A percentile compares a stretch with the other conserved stretches of the same genome.
phyloP scores from a whole-genome alignment of 2,113 vertebrate genomes.

The Gymnogyps californianus region DNA sequence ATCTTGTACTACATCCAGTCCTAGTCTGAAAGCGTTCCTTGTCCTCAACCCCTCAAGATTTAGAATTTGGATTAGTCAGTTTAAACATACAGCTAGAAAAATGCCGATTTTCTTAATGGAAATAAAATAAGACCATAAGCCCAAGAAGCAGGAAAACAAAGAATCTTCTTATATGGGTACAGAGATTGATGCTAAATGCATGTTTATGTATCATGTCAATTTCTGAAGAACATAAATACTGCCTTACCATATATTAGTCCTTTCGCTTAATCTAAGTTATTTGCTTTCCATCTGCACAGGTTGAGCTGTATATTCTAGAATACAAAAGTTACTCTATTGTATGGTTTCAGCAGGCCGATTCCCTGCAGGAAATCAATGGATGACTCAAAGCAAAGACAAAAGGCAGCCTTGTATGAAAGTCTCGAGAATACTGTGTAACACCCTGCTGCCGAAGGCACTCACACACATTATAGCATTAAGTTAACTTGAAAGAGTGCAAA shows the following conservation, averaged over 20 bases:
- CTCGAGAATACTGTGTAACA: background rate
- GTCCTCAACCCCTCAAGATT: background rate
- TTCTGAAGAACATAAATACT: background rate
- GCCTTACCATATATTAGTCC: background rate
- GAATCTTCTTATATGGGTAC: background rate
- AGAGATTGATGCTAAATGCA: background rate
- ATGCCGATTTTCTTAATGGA: background rate
- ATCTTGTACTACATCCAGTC: background rate
- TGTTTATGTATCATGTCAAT: background rate
- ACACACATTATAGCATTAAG: background rate
- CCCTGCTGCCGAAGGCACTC: background rate
- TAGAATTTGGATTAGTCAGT: background rate
- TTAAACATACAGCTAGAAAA: background rate
- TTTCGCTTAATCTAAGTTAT: accelerated
- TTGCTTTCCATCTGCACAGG: background rate
- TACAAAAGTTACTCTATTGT: background rate
- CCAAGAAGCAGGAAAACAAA: background rate
- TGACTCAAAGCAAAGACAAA: background rate
- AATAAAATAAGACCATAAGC: background rate
- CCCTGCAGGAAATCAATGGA: background rate
- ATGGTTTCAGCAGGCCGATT: background rate
- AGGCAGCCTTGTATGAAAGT: background rate
- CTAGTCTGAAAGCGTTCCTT: background rate
- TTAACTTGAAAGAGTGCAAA: background rate
- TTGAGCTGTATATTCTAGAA: background rate